Evolutionary conservation across 2,113 vertebrate species (phyloP), one percentile per base, ranked within the genome.

Genomic region (Cairina moschata): DNA sequence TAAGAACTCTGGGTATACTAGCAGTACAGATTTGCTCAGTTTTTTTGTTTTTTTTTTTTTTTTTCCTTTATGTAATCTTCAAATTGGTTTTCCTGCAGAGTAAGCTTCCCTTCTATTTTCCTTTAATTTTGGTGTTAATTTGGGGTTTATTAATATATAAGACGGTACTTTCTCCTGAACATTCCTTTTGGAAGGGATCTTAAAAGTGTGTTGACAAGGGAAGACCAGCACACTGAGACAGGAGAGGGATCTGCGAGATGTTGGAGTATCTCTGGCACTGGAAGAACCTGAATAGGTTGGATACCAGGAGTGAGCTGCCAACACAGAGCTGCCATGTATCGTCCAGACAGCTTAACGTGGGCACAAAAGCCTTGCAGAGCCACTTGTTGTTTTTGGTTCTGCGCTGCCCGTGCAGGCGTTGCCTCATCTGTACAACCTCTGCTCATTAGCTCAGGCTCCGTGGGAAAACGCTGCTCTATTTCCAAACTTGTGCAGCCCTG

Each of bases 401-500:
- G 22, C 0, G 0, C 2, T 4, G 4, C 42, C 69, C 15, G 0
- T 16, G 18, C 56, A 20, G 34, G n/a, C 2, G 0, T 40, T 3
- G 7, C 83, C 38, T 31, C 38, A 38, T 17, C 79, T 50, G 34
- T 58, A 44, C 34, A 9, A 16, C 29, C 56, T 13, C 10, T 65
- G 48, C 67, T 38, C 44, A 25, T 36, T 50, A 73, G 50, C 66
- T 83, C 75, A 44, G 85, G 85, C 85, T 83, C 72, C 0, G 0
- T 91, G 83, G 68, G 90, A 90, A 86, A 73, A 62, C 21, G 56
- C 68, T 0, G 0, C 29, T 34, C 5, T n/a, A 9, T 68, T 88
- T 93, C 68, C 40, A 23, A 55, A 26, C 28, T 50, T 25, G 58
- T 11, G 26, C 56, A 54, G 42, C 50, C 25, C 88, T 83, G 67